Percentiles rank a stretch among this genome's conserved stretches.
Conservation (phyloP, 1,140 invertebrate species). For the Neodiprion virginianus region DNA sequence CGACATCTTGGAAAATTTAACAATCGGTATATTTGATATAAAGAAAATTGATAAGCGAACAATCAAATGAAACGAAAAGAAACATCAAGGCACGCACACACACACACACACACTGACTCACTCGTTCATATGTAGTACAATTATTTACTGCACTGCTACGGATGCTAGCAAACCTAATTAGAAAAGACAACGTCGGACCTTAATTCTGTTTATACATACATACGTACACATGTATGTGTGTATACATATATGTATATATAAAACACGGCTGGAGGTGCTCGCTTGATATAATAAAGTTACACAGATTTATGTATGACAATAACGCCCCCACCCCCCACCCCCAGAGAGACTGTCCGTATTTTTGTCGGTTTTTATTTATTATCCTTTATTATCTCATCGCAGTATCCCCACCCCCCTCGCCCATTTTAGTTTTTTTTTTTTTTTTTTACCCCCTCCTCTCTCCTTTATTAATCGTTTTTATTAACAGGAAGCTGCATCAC, state of each 20-base stretch:
- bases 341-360: too few relatives aligned
- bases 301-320: too few relatives aligned
- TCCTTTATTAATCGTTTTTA: not conserved
- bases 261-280: constrained; percentile 1
- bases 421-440: too few relatives aligned
- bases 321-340: too few relatives aligned
- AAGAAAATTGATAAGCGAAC: not conserved
- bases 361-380: too few relatives aligned
- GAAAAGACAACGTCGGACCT: constrained; percentile 1
- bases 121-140: not conserved
- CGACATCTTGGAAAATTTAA: too few relatives aligned
- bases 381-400: too few relatives aligned
- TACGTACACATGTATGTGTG: too few relatives aligned
- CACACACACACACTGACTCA: not conserved
- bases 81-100: not conserved
- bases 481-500: not conserved
- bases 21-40: too few relatives aligned
- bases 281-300: not conserved
- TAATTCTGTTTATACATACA: not conserved
- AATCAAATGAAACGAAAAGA: not conserved
- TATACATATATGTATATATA: not conserved
- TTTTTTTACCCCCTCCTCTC: too few relatives aligned
- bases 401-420: too few relatives aligned
- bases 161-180: not conserved
- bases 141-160: not conserved